Evolutionary conservation across 2,797 vertebrate genomes (phyloP), one percentile per base, ranked within the genome.

Genomic region (Melanogrammus aeglefinus): DNA sequence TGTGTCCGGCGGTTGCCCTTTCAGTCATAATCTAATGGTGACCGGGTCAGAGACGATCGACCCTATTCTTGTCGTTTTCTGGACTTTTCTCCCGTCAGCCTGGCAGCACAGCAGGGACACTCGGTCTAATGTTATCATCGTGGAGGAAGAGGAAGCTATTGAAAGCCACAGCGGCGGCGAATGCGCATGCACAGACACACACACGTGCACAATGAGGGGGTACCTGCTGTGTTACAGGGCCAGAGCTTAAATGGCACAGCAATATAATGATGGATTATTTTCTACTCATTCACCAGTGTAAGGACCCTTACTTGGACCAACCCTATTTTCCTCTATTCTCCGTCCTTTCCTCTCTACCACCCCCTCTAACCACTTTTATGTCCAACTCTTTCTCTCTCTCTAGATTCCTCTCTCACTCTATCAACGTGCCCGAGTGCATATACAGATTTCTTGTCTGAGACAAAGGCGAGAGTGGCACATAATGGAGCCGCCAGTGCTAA

Each of bases 181-280:
- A 57, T n/a, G 38, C 41, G 51, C 41, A 75, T 24, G 51, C 41
- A 31, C 41, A 31, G 39, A 75, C 73, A 31, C 73, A 75, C 73
- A 31, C 39, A 75, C 76, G 31, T 38, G 82, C 78, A 80, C 77
- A 47, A 75, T 75, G 82, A 88, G 85, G 81, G 88, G 83, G 86
- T 82, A 78, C 57, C 71, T 27, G 76, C 16, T 78, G 85, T 27
- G 76, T 6, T 78, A 85, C 75, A 13, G 74, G 80, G 82, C 79
- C 80, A 86, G 9, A 78, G 72, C 80, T 85, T 77, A 90, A 91
- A 92, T 86, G 87, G 81, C 88, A 88, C 78, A 77, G 80, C 81
- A 82, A 90, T 85, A 87, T 81, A 91, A 89, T 87, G 86, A 89
- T 85, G 78, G 73, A 77, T 74, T 57, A 81, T 83, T 88, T 89